Evolutionary conservation across 2,888 invertebrate genomes (phyloP), one percentile per base, ranked within the genome.

Genomic region (Anthophora plumipes): DNA sequence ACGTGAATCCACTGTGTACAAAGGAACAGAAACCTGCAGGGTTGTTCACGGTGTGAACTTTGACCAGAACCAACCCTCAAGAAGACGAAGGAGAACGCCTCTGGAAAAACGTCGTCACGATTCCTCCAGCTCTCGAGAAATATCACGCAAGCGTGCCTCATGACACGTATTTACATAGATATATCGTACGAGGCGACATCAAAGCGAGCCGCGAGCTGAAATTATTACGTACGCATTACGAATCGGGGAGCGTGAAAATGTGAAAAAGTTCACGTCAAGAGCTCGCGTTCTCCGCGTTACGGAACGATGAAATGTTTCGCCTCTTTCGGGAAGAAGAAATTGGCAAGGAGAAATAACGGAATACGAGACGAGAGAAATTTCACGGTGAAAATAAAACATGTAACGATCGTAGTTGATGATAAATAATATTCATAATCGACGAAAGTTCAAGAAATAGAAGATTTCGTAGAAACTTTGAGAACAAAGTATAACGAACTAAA

Each of bases 201-300:
- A 66, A 74, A 60, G 64, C 20, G 50, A 46, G 17, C 20, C 59
- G 17, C 37, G 12, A n/a, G 55, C 41, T 20, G 39, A 66, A 74
- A 77, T 73, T 73, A 68, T 75, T 68, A 61, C 67, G 64, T 46
- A 64, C 73, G 73, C 64, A 64, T 67, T 67, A 67, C 75, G 67
- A 77, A 61, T 67, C 77, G 43, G 52, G 22, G 22, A 48, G 67
- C 67, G 67, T 68, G 46, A 75, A 61, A 77, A 48, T 61, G 52
- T 46, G 59, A 57, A 66, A 64, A 74, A 77, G 59, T 64, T 43
- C 54, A 37, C 25, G 41, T 50, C 41, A 48, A 37, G 55, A 9
- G 7, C 11, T 17, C 17, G 50, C 39, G 59, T 60, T 50, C 17
- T 37, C 54, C 31, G n/a, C 52, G 41, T 52, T 1, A 3, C 20